A percentile compares a stretch with the other conserved stretches of the same genome.
Evolutionary conservation across 2,113 vertebrate species (phyloP).

Genomic region (Cervus canadensis): DNA sequence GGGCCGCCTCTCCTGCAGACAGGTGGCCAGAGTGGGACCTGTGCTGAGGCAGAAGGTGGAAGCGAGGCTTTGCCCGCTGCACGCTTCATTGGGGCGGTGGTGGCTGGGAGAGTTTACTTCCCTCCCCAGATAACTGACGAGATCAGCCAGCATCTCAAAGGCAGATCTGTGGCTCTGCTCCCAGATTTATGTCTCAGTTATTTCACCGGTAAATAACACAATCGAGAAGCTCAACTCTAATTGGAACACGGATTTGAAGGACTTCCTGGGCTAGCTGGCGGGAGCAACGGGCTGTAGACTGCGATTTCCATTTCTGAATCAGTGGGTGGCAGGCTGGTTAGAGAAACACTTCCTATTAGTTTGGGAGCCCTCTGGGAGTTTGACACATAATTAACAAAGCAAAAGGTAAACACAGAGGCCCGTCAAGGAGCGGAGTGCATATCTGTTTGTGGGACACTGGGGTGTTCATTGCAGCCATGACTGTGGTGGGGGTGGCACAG

Average conservation of each 20-base stretch:
- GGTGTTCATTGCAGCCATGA: background rate
- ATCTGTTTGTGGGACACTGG: slow-evolving; percentile 8
- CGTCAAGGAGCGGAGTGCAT: background rate
- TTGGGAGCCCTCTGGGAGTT: slow-evolving; percentile 67
- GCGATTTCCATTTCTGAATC: slow-evolving; percentile 58
- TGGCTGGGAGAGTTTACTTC: background rate
- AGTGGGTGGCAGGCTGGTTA: slow-evolving; percentile 45
- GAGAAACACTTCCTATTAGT: slow-evolving; percentile 63
- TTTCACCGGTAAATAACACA: slow-evolving; percentile 67
- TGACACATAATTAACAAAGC: slow-evolving; percentile 60
- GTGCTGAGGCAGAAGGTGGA: background rate
- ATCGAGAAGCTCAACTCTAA: slow-evolving; percentile 29
- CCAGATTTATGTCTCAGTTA: slow-evolving; percentile 61
- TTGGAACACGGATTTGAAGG: slow-evolving; percentile 55
- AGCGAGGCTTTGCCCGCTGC: background rate
- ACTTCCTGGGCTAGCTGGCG: slow-evolving; percentile 62
- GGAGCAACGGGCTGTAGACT: slow-evolving; percentile 61
- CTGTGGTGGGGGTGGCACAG: background rate
- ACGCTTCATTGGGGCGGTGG: background rate
- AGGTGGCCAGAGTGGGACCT: background rate
- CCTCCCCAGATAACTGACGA: background rate
- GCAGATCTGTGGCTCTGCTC: slow-evolving; percentile 69
- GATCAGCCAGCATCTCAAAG: slow-evolving; percentile 57
- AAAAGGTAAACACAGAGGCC: slow-evolving; percentile 62
- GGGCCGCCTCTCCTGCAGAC: background rate